These are phyloP conservation scores for Aldrovandia affinis DNA, from an alignment of 2,797 vertebrate species.

Conservation along the genomic window DNA sequence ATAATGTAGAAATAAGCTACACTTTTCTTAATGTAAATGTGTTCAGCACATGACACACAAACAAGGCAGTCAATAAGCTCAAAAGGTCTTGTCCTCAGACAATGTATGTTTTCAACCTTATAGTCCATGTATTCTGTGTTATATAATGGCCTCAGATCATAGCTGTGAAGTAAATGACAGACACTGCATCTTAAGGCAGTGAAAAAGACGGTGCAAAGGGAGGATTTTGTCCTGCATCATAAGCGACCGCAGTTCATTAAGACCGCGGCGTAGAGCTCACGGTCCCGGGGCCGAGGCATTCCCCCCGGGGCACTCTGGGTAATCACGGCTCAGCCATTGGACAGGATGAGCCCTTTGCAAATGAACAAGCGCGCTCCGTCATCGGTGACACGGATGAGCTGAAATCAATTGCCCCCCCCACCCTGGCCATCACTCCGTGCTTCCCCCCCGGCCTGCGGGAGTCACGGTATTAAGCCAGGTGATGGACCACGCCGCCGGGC, in stretches of 20 bases:
- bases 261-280: background rate
- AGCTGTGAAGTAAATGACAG: background rate
- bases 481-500: background rate
- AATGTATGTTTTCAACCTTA: too few species aligned
- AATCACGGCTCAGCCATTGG: background rate
- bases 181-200: background rate
- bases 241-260: background rate
- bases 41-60: background rate
- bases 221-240: background rate
- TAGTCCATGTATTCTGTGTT: too few species aligned
- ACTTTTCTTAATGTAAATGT: background rate
- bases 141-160: too few species aligned
- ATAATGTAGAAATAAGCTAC: background rate
- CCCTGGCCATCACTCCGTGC: too few species aligned
- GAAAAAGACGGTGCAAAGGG: background rate
- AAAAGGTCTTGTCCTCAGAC: too few species aligned
- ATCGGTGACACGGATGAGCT: background rate
- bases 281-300: background rate
- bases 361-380: background rate
- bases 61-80: background rate
- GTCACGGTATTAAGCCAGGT: background rate
- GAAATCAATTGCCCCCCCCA: constrained; percentile 7
- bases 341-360: background rate
- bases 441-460: background rate
- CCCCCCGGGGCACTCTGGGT: background rate